These are phyloP conservation scores for Dorcus parallelipipedus DNA, from an alignment of 2,888 invertebrate species.

Conservation along the genomic window DNA sequence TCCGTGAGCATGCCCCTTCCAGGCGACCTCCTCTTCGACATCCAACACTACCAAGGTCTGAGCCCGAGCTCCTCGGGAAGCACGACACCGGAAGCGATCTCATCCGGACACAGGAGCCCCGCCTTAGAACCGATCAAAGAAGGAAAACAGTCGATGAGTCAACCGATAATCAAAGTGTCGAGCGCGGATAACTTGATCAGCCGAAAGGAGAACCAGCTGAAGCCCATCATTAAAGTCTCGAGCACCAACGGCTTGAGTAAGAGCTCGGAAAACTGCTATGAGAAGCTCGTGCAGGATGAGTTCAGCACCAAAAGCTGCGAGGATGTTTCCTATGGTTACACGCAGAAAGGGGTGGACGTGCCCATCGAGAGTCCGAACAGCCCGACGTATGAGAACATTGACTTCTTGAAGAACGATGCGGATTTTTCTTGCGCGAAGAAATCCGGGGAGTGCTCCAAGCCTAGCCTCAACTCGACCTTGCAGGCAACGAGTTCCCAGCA, in stretches of 20 bases:
- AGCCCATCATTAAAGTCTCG: constrained; percentile 35
- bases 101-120: constrained; percentile 48
- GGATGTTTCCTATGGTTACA: constrained; percentile 21
- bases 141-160: constrained; percentile 40
- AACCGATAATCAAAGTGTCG: constrained; percentile 19
- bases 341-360: not conserved
- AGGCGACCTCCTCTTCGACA: constrained; percentile 68
- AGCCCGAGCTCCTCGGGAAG: constrained; percentile 60
- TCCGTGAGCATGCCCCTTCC: constrained; percentile 63
- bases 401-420: constrained; percentile 42
- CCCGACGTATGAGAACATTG: constrained; percentile 43
- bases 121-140: constrained; percentile 56
- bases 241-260: constrained; percentile 34
- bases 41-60: constrained; percentile 64
- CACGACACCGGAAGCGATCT: constrained; percentile 57
- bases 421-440: constrained; percentile 23
- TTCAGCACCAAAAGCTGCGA: constrained; percentile 35
- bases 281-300: constrained; percentile 19
- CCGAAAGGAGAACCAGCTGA: constrained; percentile 31
- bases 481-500: not conserved
- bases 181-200: constrained; percentile 20
- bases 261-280: constrained; percentile 28
- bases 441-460: constrained; percentile 9
- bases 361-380: not conserved
- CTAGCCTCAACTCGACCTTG: too few species aligned